Percentiles rank a stretch among this genome's conserved stretches.
Evolutionary conservation across 2,113 vertebrate species (phyloP).

Genomic region (Acanthisitta chloris): DNA sequence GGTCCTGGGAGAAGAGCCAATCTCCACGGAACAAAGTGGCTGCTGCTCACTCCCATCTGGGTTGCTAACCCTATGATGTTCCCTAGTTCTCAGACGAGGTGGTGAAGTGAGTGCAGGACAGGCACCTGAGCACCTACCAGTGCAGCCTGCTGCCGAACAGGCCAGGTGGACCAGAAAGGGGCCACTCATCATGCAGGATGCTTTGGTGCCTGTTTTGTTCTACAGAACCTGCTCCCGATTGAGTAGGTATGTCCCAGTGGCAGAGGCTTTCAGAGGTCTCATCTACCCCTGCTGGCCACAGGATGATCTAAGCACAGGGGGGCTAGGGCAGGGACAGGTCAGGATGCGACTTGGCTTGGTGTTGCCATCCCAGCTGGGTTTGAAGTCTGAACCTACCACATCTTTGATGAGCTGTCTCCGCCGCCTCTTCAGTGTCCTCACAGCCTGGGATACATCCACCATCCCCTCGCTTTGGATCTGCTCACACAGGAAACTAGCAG

Average conservation of each 20-base stretch:
- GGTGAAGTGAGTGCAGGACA: neutral
- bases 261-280: neutral
- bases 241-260: neutral
- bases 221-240: neutral
- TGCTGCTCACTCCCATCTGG: neutral
- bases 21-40: rapidly evolving
- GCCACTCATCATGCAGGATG: neutral
- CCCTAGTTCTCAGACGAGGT: neutral
- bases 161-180: neutral
- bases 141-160: neutral
- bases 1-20: neutral
- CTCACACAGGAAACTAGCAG: conserved; percentile 52
- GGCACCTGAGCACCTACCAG: neutral
- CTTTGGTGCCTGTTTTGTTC: neutral
- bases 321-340: neutral
- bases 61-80: neutral
- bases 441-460: conserved; percentile 65
- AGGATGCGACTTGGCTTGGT: neutral
- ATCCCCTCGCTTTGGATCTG: conserved; percentile 55
- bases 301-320: neutral
- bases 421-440: conserved; percentile 28
- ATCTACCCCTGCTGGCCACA: neutral
- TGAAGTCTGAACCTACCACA: conserved; percentile 36
- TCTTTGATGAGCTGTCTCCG: conserved; percentile 44
- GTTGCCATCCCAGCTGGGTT: neutral